These are phyloP conservation scores for Rutpela maculata DNA, from an alignment of 2,888 invertebrate species.

Conservation along the genomic window DNA sequence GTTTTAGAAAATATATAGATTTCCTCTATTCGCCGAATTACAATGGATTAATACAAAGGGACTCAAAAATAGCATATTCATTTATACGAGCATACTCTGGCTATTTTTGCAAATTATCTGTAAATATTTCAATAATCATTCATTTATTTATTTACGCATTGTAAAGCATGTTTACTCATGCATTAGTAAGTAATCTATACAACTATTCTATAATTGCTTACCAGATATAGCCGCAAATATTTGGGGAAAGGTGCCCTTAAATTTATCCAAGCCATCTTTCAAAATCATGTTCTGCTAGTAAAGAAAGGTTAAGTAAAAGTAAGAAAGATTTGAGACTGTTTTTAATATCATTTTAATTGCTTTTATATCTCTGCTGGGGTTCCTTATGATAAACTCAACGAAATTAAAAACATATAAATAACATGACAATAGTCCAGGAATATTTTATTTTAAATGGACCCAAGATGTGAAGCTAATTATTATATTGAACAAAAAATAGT, in stretches of 20 bases:
- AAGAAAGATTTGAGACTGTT: background rate
- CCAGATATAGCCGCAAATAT: constrained; percentile 60
- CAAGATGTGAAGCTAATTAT: too few relatives aligned
- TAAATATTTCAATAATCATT: too few relatives aligned
- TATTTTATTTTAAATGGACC: background rate
- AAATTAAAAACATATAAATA: background rate
- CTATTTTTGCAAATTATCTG: too few relatives aligned
- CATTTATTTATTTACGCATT: too few relatives aligned
- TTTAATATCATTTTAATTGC: background rate
- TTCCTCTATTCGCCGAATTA: too few relatives aligned
- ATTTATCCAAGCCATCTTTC: constrained; percentile 43
- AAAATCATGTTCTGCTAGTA: constrained; percentile 1
- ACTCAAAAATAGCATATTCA: too few relatives aligned
- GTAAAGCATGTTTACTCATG: too few relatives aligned
- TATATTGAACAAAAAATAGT: too few relatives aligned
- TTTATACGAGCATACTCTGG: too few relatives aligned
- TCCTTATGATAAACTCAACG: background rate
- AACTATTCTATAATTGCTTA: constrained; percentile 46
- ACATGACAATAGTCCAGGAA: background rate
- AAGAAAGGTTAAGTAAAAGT: background rate
- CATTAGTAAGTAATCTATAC: too few relatives aligned
- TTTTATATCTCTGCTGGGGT: background rate
- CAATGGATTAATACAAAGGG: too few relatives aligned
- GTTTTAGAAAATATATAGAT: too few relatives aligned
- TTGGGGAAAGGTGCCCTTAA: constrained; percentile 59